These are phyloP conservation scores for Apodemus agrarius DNA, from an alignment of 2,797 vertebrate species.

Conservation along the genomic window DNA sequence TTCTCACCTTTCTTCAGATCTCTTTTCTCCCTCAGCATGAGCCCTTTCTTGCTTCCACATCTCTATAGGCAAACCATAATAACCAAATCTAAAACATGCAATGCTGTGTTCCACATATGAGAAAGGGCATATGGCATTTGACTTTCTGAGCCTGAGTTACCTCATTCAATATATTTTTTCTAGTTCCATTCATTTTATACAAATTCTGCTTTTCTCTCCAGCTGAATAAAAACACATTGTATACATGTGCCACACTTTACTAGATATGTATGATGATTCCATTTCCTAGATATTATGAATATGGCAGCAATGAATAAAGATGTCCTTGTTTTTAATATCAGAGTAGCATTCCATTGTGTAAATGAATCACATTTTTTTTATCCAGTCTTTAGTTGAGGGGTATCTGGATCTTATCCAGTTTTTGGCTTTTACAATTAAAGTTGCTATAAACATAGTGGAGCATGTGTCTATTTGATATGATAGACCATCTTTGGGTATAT, in stretches of 20 bases:
- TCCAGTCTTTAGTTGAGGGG: too few species aligned
- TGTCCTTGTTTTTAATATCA: too few species aligned
- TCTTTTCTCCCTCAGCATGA: neutral
- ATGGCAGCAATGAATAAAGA: neutral
- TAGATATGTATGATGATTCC: neutral
- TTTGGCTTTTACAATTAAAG: too few species aligned
- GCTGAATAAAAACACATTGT: neutral
- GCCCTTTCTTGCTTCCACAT: neutral
- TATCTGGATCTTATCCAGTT: too few species aligned
- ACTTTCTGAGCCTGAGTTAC: neutral
- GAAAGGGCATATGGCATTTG: neutral
- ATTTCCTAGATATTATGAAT: neutral
- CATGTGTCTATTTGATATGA: too few species aligned
- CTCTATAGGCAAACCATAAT: neutral
- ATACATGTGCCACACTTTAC: neutral
- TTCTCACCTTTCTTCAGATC: neutral
- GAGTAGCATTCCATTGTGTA: too few species aligned
- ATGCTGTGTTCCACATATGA: neutral
- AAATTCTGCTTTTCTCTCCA: neutral
- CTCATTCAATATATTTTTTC: neutral
- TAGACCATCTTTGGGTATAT: neutral
- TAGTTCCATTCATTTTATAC: neutral
- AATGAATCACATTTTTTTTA: too few species aligned
- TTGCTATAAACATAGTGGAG: too few species aligned
- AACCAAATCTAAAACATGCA: neutral